These are phyloP conservation scores for Sisor rabdophorus DNA, from an alignment of 2,113 vertebrate species.

Conservation along the genomic window DNA sequence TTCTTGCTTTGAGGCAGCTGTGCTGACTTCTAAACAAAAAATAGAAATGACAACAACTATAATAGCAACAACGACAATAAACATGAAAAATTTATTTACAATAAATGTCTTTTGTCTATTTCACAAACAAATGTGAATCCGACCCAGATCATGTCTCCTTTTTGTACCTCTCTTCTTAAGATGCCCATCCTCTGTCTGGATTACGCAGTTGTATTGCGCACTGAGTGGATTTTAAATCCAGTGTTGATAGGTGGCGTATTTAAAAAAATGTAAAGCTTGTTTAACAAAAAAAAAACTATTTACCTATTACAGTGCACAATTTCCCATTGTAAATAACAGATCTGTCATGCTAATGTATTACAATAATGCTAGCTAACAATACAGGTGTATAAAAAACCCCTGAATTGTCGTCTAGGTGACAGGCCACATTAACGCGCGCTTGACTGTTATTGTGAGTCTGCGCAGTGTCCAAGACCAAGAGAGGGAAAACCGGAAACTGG, in stretches of 20 bases:
- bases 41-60: too few relatives aligned
- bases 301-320: not conserved
- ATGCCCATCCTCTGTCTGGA: not conserved
- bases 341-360: not conserved
- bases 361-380: not conserved
- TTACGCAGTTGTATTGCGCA: not conserved
- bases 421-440: not conserved
- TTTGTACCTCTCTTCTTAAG: not conserved
- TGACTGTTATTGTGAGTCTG: conserved; percentile 3
- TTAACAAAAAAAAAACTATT: not conserved
- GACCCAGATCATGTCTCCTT: not conserved
- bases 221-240: not conserved
- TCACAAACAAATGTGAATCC: too few relatives aligned
- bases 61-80: too few relatives aligned
- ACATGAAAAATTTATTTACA: too few relatives aligned
- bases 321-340: not conserved
- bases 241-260: not conserved
- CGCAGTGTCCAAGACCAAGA: not conserved
- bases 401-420: not conserved
- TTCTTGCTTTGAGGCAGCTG: too few relatives aligned
- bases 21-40: too few relatives aligned
- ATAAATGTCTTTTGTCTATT: too few relatives aligned
- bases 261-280: not conserved
- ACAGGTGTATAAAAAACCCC: not conserved
- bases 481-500: not conserved